phyloP scores from a whole-genome alignment of 1,140 invertebrate genomes.

The Conus betulinus region DNA sequence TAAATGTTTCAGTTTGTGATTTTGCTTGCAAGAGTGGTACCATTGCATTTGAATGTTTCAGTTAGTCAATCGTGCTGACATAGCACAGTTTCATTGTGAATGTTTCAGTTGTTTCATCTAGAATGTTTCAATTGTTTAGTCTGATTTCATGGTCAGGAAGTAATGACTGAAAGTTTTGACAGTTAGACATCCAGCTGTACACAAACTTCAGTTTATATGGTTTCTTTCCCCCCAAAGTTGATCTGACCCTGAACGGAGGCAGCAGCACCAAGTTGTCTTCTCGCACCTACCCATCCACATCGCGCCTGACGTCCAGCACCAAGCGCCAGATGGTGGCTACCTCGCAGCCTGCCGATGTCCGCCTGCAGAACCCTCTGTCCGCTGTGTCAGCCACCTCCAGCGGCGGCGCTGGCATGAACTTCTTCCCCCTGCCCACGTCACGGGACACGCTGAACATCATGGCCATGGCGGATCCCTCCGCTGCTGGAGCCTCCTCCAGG shows the following conservation, averaged over 20 bases:
- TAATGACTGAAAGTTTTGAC: not conserved
- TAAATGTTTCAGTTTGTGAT: too few species aligned
- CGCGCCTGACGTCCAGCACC: not conserved
- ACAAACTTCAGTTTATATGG: too few species aligned
- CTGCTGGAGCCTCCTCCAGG: not conserved
- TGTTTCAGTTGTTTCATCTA: too few species aligned
- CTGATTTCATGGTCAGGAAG: too few species aligned
- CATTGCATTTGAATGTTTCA: too few species aligned
- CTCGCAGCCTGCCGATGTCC: constrained; percentile 1
- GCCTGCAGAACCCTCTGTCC: not conserved
- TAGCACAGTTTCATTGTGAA: too few species aligned
- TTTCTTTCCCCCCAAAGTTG: not conserved
- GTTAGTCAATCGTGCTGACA: too few species aligned
- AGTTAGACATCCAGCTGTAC: too few species aligned
- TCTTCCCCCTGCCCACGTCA: not conserved
- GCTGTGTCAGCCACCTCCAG: not conserved
- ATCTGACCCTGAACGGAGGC: constrained; percentile 10
- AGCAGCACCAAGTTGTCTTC: constrained; percentile 11
- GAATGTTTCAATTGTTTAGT: too few species aligned
- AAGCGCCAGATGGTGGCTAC: constrained; percentile 14
- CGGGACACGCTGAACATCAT: constrained; percentile 26
- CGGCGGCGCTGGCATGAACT: not conserved
- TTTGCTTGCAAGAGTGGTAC: too few species aligned
- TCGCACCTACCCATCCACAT: constrained; percentile 15
- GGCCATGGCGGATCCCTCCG: not conserved